Evolutionary conservation across 1,140 invertebrate genomes (phyloP), one percentile per base, ranked within the genome.

Genomic region (Leucophenga varia): DNA sequence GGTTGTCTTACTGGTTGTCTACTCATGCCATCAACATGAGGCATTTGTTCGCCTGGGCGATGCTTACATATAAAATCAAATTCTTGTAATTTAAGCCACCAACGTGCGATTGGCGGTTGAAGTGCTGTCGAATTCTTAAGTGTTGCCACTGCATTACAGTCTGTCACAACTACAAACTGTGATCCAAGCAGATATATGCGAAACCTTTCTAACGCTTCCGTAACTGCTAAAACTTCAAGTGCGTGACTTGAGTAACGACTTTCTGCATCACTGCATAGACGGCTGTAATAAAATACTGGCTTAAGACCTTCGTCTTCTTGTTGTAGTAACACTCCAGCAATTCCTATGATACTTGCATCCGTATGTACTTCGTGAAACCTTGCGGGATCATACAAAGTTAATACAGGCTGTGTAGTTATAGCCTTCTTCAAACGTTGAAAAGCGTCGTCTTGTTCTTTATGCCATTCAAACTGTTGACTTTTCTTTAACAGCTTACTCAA

Each of bases 41-140:
- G n/a, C n/a, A n/a, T n/a, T n/a, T n/a, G n/a, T 31, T 18, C 16
- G 9, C 25, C 41, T 14, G 22, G 14, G n/a, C 41, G 41, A 32
- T 43, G 41, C 14, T 22, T 20, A 31, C 22, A 30, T 12, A 12
- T n/a, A 28, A 28, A 43, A 43, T 43, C 16, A n/a, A 17, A 47
- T 22, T 47, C 45, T 28, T 47, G 36, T 3, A 40, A 21, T 10
- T 49, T 16, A 3, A 75, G 25, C 53, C 59, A 65, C 75, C 75
- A 78, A 0, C 68, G 35, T 1, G 60, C 67, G 13, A 74, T 57
- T 20, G 64, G 38, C 2, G 71, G 61, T 20, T 59, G 50, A 13
- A 49, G 17, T 14, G 17, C n/a, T 8, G 32, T 43, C 19, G 25
- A 25, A 10, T 19, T 21, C 19, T 42, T 45, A 6, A 14, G 43